A percentile compares a stretch with the other conserved stretches of the same genome.
Conservation (phyloP, 2,888 invertebrate genomes). For the Agonopterix arenella region DNA sequence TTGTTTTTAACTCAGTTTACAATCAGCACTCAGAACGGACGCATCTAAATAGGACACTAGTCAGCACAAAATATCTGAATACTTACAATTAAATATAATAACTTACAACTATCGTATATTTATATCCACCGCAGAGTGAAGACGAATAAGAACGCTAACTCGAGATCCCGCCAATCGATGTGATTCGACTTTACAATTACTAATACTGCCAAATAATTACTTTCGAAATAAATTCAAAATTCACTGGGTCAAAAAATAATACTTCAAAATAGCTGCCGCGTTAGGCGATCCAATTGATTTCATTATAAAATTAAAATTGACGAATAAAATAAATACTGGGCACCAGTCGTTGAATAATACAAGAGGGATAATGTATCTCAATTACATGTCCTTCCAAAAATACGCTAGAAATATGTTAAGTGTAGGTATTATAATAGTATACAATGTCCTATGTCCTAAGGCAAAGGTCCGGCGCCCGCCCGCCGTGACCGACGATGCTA, state of each 20-base stretch:
- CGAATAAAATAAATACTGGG: constrained; percentile 48
- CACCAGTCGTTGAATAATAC: constrained; percentile 53
- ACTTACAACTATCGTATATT: constrained; percentile 71
- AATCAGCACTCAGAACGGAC: not conserved
- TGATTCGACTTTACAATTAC: constrained; percentile 28
- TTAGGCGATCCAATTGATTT: constrained; percentile 16
- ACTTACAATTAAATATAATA: constrained; percentile 54
- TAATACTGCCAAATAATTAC: constrained; percentile 55
- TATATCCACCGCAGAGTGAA: constrained; percentile 66
- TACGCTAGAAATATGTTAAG: constrained; percentile 47
- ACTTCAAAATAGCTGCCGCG: constrained; percentile 38
- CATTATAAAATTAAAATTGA: constrained; percentile 12
- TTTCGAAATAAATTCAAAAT: constrained; percentile 6
- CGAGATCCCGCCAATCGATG: constrained; percentile 61
- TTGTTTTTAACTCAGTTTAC: not conserved
- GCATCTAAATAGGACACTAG: constrained; percentile 6
- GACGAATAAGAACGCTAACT: constrained; percentile 43
- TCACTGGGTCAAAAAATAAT: constrained; percentile 27
- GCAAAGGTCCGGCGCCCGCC: constrained; percentile 16
- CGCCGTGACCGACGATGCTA: not conserved
- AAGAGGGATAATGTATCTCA: constrained; percentile 39
- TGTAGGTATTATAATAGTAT: constrained; percentile 52
- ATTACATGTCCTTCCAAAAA: constrained; percentile 59
- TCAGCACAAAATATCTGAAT: constrained; percentile 57
- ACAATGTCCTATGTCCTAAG: constrained; percentile 59